phyloP scores from a whole-genome alignment of 2,797 vertebrate genomes.

The Taenioides sp. region DNA sequence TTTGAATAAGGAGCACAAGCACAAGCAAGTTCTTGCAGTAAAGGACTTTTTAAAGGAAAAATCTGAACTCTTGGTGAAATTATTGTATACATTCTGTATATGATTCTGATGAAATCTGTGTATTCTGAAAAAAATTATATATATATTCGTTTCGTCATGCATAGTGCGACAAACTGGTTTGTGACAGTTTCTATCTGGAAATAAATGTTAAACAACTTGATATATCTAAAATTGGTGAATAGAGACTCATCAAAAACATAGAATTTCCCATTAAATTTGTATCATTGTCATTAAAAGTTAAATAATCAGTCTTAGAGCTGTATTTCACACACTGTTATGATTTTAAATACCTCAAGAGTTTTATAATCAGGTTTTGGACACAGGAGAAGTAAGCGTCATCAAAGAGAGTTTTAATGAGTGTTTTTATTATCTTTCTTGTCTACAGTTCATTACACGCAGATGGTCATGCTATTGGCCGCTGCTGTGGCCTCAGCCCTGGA shows the following conservation, averaged over 20 bases:
- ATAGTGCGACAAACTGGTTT: neutral
- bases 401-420: conserved; percentile 38
- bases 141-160: too few relatives aligned
- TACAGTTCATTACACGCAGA: conserved; percentile 67
- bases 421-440: conserved; percentile 23
- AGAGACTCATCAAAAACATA: conserved; percentile 65
- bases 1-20: neutral
- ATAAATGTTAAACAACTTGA: conserved; percentile 53
- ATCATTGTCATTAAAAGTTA: conserved; percentile 48
- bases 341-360: conserved; percentile 37
- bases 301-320: conserved; percentile 47
- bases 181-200: neutral
- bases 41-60: neutral
- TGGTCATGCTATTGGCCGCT: conserved; percentile 83
- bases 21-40: neutral
- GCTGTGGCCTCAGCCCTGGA: conserved; percentile 80
- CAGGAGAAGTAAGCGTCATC: conserved; percentile 25
- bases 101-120: too few relatives aligned
- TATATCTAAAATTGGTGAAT: conserved; percentile 47
- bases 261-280: conserved; percentile 40
- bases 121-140: too few relatives aligned
- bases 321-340: conserved; percentile 53
- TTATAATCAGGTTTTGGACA: conserved; percentile 42
- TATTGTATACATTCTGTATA: neutral
- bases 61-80: neutral